Conservation (phyloP, 2,797 vertebrate genomes). For the Sebastes taczanowskii region DNA sequence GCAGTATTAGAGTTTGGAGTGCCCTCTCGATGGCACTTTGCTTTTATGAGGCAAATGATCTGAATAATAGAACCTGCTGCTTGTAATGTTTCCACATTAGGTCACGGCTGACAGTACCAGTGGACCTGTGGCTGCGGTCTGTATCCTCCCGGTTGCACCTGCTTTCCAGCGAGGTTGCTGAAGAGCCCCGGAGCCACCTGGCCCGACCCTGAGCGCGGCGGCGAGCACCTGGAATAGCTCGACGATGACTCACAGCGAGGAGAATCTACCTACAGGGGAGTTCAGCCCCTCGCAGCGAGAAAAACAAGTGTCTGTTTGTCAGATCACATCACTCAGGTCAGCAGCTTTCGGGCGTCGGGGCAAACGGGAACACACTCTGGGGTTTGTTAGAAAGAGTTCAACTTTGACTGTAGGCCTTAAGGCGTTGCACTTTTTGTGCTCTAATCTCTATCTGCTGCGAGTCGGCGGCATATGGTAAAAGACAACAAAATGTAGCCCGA, state of each 20-base stretch:
- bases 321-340: conserved; percentile 67
- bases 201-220: conserved; percentile 26
- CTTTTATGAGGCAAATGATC: conserved; percentile 59
- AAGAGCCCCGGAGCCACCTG: conserved; percentile 60
- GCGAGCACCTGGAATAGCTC: conserved; percentile 71
- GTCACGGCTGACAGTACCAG: conserved; percentile 25
- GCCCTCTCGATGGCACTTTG: conserved; percentile 58
- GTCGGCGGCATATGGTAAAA: conserved; percentile 60
- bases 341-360: conserved; percentile 56
- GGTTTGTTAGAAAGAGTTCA: conserved; percentile 62
- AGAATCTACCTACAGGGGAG: conserved; percentile 64
- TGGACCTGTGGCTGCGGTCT: conserved; percentile 32
- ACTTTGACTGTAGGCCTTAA: conserved; percentile 52
- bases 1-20: conserved; percentile 31
- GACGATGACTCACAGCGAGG: conserved; percentile 63
- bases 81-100: conserved; percentile 50
- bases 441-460: conserved; percentile 49
- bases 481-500: conserved; percentile 68
- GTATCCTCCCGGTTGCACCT: conserved; percentile 63
- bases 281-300: conserved; percentile 35
- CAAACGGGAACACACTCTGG: conserved; percentile 39
- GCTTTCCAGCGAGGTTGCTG: conserved; percentile 44
- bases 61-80: conserved; percentile 48
- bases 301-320: conserved; percentile 68
- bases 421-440: conserved; percentile 41